These are phyloP conservation scores for Knipowitschia caucasica DNA, from an alignment of 2,797 vertebrate species.

Conservation along the genomic window DNA sequence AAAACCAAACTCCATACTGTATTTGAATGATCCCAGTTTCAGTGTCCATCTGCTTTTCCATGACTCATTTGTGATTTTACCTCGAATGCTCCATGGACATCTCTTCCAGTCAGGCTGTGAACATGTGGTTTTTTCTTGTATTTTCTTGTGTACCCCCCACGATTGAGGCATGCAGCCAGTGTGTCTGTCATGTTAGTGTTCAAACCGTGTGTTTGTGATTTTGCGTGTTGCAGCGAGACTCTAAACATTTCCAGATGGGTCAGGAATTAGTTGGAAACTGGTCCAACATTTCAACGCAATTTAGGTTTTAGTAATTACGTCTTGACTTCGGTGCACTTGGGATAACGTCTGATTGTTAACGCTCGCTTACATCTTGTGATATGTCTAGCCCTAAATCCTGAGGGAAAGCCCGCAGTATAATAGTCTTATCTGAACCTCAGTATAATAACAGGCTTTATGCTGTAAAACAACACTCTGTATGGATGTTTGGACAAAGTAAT, in stretches of 20 bases:
- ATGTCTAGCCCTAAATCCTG: background rate
- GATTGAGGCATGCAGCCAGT: conserved; percentile 29
- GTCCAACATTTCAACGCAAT: conserved; percentile 15
- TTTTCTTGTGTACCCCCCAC: background rate
- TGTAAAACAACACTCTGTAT: background rate
- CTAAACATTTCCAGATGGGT: conserved; percentile 62
- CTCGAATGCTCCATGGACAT: background rate
- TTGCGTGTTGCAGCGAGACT: conserved; percentile 28
- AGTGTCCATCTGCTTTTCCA: too few species aligned
- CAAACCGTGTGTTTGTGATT: conserved; percentile 22
- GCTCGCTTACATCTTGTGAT: conserved; percentile 2
- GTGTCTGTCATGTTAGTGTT: conserved; percentile 15
- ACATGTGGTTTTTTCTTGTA: conserved; percentile 22
- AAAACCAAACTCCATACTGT: too few species aligned
- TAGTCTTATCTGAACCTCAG: background rate
- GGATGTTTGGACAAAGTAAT: conserved; percentile 7
- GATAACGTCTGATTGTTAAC: conserved; percentile 9
- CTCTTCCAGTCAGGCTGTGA: conserved; percentile 21
- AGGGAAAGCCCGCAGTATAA: background rate
- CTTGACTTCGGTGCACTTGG: conserved; percentile 27
- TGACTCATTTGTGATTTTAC: background rate
- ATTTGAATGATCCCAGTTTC: too few species aligned
- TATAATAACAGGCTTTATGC: conserved; percentile 8
- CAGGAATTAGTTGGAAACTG: conserved; percentile 19
- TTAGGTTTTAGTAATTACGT: conserved; percentile 9